Base-by-base conservation (phyloP, 1,140 invertebrate genomes). In the Chrysomallon squamiferum region DNA sequence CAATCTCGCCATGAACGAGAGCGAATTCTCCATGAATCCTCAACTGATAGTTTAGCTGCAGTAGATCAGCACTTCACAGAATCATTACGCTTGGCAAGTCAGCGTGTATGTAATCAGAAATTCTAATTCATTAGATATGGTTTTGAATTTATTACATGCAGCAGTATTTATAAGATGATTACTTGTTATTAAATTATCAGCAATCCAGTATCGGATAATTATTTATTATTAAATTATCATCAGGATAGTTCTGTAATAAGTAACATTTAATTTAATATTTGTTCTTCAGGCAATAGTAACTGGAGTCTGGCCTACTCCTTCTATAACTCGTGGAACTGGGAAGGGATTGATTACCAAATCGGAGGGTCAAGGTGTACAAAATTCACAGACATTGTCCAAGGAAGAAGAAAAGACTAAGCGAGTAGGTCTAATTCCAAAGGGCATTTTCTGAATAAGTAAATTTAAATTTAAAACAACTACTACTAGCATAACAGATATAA, bases 21-120 rank as follows among this genome's bases (percentile, higher is more conserved):
- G 49, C 88, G 90, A 77, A 81, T 85, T 43, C 54, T 83, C 1
- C 76, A 73, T 18, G 80, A 81, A 54, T 74, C 77, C 2, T 65
- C 74, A 25, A 76, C 79, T 0, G 76, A 77, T 58, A 74, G 76
- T 13, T 59, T 74, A 30, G 89, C 89, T 41, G 92, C 90, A 75
- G 93, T 96, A 50, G 91, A 94, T 72, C 92, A 94, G 79, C 94
- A 96, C 87, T 96, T 96, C 84, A 92, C 93, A 81, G 92, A 95
- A 86, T 95, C 93, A 58, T 86, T 95, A 32, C 89, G 92, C 82
- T 86, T 93, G 56, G 92, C 91, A 27, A 91, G 92, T 76, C 91
- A 93, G 85, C 93, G 93, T 91, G 92, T 94, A 74, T 54, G 68
- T 67, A 25, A 65, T 54, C 18, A 20, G n/a, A n/a, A n/a, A n/a